Conservation (phyloP, 2,797 vertebrate genomes). For the Monodelphis domestica region DNA sequence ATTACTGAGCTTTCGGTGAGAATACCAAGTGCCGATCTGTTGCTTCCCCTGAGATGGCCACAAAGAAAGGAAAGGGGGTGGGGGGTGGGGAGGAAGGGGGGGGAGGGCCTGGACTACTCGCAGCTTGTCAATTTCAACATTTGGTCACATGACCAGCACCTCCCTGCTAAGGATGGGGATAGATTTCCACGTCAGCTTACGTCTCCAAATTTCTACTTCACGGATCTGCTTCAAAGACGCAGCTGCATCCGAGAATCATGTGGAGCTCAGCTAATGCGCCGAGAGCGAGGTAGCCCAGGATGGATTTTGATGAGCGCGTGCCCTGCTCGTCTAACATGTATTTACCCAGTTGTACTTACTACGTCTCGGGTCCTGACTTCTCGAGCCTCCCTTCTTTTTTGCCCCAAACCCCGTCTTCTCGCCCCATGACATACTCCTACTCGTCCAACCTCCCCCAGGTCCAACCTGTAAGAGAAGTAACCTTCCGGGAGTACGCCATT, state of each 20-base stretch:
- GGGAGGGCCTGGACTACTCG: slow-evolving; percentile 81
- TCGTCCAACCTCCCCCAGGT: slow-evolving; percentile 97
- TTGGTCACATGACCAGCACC: slow-evolving; percentile 99
- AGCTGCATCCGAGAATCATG: slow-evolving; percentile 97
- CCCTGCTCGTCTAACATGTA: slow-evolving; percentile 99
- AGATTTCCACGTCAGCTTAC: slow-evolving; percentile 99
- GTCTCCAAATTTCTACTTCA: slow-evolving; percentile 98
- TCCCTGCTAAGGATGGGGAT: slow-evolving; percentile 99
- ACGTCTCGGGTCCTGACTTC: slow-evolving; percentile 98
- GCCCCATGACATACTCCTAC: slow-evolving; percentile 97
- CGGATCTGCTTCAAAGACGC: slow-evolving; percentile 97
- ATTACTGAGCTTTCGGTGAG: slow-evolving; percentile 82
- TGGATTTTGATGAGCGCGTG: slow-evolving; percentile 99
- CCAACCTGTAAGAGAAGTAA: slow-evolving; percentile 97
- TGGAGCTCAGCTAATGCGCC: slow-evolving; percentile 93
- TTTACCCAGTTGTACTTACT: slow-evolving; percentile 99
- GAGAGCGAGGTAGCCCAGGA: slow-evolving; percentile 93
- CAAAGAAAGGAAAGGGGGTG: slow-evolving; percentile 84
- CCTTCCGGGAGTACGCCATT: slow-evolving; percentile 99
- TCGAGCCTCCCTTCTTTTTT: slow-evolving; percentile 98
- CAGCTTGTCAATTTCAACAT: slow-evolving; percentile 98
- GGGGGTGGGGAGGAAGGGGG: not conserved
- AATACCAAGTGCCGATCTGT: slow-evolving; percentile 87
- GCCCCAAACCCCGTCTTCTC: slow-evolving; percentile 97
- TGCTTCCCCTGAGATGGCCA: slow-evolving; percentile 89